These are phyloP conservation scores for Phylloscopus whistleri DNA, from an alignment of 2,113 vertebrate genomes.

Conservation along the genomic window DNA sequence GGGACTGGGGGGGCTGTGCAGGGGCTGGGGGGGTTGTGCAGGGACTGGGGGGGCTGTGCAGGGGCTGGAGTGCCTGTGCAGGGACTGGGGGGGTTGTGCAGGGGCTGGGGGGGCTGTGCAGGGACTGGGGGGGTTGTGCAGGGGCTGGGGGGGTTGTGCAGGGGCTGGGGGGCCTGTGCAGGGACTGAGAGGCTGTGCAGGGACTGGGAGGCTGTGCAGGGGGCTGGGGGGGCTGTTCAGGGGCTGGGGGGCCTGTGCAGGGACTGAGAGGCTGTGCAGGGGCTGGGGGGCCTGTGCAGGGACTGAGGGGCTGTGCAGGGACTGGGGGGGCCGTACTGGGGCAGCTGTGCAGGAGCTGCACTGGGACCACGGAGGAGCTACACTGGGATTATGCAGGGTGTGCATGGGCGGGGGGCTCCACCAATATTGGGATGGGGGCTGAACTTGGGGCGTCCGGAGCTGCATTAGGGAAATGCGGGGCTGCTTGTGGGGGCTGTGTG, in stretches of 20 bases:
- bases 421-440: not conserved
- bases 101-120: not conserved
- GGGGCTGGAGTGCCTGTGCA: no score
- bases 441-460: not conserved
- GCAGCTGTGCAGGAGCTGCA: not conserved
- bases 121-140: not conserved
- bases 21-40: no score
- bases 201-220: no score
- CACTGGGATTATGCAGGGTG: not conserved
- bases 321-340: not conserved
- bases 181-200: not conserved
- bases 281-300: no score
- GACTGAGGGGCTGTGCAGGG: no score
- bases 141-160: no score
- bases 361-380: not conserved
- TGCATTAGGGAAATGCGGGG: not conserved
- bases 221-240: no score
- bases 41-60: not conserved
- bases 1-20: not conserved
- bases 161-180: no score
- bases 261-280: not conserved
- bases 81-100: not conserved
- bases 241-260: not conserved
- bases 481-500: not conserved
- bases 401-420: not conserved